Evolutionary conservation across 2,888 invertebrate genomes (phyloP).

Genomic region (Noctua fimbriata): DNA sequence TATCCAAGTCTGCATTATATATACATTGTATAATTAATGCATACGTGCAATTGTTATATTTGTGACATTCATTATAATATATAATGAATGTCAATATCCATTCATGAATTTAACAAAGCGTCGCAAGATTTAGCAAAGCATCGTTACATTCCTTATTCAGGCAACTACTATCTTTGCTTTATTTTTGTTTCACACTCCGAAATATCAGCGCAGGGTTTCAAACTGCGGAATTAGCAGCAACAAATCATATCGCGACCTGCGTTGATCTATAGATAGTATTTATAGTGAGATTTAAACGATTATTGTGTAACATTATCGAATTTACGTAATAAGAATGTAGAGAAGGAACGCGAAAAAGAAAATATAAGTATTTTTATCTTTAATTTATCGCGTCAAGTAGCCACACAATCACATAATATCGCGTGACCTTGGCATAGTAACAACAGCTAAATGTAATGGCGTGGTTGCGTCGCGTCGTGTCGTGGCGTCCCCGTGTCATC

Average conservation of each 20-base stretch:
- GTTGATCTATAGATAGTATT: slow-evolving; percentile 22
- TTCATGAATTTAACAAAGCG: slow-evolving; percentile 19
- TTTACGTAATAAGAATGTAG: slow-evolving; percentile 53
- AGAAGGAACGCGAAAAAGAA: slow-evolving; percentile 51
- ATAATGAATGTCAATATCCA: too few relatives aligned
- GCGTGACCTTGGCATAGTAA: slow-evolving; percentile 83
- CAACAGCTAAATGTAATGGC: slow-evolving; percentile 72
- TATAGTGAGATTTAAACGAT: slow-evolving; percentile 18
- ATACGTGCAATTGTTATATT: too few relatives aligned
- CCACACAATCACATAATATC: slow-evolving; percentile 79
- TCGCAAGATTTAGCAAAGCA: slow-evolving; percentile 24
- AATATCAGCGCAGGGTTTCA: slow-evolving; percentile 24
- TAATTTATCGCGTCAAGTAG: slow-evolving; percentile 77
- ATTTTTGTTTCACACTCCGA: slow-evolving; percentile 25
- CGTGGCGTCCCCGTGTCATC: slow-evolving; percentile 70
- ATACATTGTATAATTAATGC: too few relatives aligned
- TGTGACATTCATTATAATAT: too few relatives aligned
- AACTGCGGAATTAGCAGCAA: slow-evolving; percentile 40
- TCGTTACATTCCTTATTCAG: slow-evolving; percentile 33
- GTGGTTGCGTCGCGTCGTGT: slow-evolving; percentile 62
- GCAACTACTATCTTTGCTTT: slow-evolving; percentile 11
- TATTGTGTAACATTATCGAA: slow-evolving; percentile 48
- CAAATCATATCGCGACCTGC: slow-evolving; percentile 35
- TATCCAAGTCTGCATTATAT: neutral
- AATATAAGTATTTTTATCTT: slow-evolving; percentile 71